Evolutionary conservation across 2,888 invertebrate genomes (phyloP).

Genomic region (Ichneumon xanthorius): DNA sequence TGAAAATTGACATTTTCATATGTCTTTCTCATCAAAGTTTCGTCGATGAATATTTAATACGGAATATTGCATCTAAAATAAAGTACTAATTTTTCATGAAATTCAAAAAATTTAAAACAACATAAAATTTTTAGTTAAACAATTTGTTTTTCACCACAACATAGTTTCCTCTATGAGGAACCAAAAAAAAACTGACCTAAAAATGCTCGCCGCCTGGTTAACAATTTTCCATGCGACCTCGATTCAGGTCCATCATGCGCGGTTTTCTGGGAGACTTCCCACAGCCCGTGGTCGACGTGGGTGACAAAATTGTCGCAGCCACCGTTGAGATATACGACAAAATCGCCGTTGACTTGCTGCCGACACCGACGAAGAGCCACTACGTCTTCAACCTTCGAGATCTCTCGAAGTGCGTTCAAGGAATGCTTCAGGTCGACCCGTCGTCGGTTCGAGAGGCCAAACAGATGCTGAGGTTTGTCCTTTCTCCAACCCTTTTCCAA

Average conservation of each 20-base stretch:
- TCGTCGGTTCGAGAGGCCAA: conserved; percentile 89
- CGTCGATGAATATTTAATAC: too few species aligned
- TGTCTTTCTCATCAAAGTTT: too few species aligned
- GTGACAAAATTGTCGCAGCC: conserved; percentile 90
- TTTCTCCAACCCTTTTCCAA: too few species aligned
- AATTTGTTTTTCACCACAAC: too few species aligned
- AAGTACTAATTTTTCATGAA: too few species aligned
- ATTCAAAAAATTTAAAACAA: too few species aligned
- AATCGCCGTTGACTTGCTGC: conserved; percentile 92
- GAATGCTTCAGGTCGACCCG: conserved; percentile 93
- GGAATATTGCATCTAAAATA: too few species aligned
- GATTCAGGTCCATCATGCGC: conserved; percentile 87
- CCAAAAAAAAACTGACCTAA: too few species aligned
- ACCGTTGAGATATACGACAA: conserved; percentile 94
- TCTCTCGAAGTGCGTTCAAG: conserved; percentile 95
- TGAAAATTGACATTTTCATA: too few species aligned
- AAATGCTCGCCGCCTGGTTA: too few species aligned
- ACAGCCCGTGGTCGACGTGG: conserved; percentile 88
- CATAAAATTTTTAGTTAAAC: too few species aligned
- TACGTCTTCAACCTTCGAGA: conserved; percentile 97
- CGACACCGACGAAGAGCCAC: conserved; percentile 96
- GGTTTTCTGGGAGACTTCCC: conserved; percentile 94
- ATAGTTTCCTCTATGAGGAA: too few species aligned
- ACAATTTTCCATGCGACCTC: not conserved
- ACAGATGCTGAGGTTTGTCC: conserved; percentile 87